A percentile compares a stretch with the other conserved stretches of the same genome.
Conservation (phyloP, 2,797 vertebrate species). For the Paedocypris micromegethes region DNA sequence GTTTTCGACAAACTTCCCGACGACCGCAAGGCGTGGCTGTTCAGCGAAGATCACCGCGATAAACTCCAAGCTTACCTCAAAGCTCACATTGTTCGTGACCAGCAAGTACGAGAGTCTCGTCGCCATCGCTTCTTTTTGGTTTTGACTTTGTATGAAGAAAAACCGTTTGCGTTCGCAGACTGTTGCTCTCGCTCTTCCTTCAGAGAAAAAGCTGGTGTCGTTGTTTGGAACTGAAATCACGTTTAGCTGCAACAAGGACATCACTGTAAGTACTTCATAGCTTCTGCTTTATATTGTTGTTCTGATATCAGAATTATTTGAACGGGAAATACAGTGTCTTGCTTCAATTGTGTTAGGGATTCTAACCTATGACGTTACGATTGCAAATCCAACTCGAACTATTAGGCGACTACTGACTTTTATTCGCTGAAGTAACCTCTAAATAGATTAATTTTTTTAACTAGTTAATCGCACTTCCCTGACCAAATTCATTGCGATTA, state of each 20-base stretch:
- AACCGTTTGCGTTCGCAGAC: slow-evolving; percentile 53
- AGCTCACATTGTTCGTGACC: slow-evolving; percentile 77
- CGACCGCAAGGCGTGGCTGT: slow-evolving; percentile 76
- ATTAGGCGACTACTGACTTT: no score
- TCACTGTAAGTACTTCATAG: slow-evolving; percentile 66
- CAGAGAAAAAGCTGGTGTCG: slow-evolving; percentile 58
- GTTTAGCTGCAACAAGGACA: slow-evolving; percentile 72
- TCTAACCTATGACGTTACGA: no score
- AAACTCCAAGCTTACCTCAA: slow-evolving; percentile 77
- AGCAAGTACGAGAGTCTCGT: slow-evolving; percentile 57
- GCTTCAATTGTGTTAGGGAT: no score
- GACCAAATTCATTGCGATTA: no score
- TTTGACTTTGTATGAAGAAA: not conserved
- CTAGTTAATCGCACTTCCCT: no score
- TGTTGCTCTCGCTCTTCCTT: slow-evolving; percentile 61
- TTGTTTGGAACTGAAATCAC: slow-evolving; percentile 80
- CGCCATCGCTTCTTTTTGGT: not conserved
- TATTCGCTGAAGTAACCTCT: no score
- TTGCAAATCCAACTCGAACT: no score
- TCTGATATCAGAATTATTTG: no score
- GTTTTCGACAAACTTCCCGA: slow-evolving; percentile 71
- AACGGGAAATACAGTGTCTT: no score
- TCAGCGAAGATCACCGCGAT: slow-evolving; percentile 75
- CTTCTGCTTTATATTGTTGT: no score
- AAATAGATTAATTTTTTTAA: no score